Base-by-base conservation (phyloP, 2,797 vertebrate species). In the Sardinella longiceps region DNA sequence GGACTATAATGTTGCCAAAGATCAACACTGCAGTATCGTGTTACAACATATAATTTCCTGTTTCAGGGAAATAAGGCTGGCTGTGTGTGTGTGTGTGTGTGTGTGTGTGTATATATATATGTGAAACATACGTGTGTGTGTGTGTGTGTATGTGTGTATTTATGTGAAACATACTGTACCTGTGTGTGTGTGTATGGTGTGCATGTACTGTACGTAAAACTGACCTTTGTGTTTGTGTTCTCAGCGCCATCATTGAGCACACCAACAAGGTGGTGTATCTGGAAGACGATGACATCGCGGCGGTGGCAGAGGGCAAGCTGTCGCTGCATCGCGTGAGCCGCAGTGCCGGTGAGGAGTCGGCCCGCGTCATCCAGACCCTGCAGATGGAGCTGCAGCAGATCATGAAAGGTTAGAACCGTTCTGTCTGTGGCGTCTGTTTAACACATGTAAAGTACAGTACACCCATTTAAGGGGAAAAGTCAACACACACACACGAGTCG, bases 301-400 rank as follows among this genome's bases (percentile, higher is more conserved):
- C 95, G 2, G 97, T 97, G 85, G 92, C 90, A 0, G 94, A 92
- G 7, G 98, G 98, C 84, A 96, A 96, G 70, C 96, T 99, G 88
- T 98, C 97, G 1, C 97, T 99, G 90, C 98, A 98, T 88, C 95
- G 98, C 37, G 80, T 98, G 1, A 95, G 95, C 88, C 96, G 97
- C 39, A 95, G 92, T 37, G 96, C 95, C 0, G 97, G 96, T 0
- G 98, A 97, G 33, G 96, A 97, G 86, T 95, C 97, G 1, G 96
- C 96, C 81, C 94, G 98, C 86, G 96, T 95, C 60, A 97, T 99
- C 88, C 97, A 98, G 92, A 99, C 98, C 63, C 93, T 99, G 86
- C 96, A 99, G 92, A 98, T 99, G 96, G 97, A 99, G 91, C 80
- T 99, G 86, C 97, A 99, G 88, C 97, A 99, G 90, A 99, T 99